These are phyloP conservation scores for Andrena praecox DNA, from an alignment of 2,888 invertebrate genomes.

Conservation along the genomic window DNA sequence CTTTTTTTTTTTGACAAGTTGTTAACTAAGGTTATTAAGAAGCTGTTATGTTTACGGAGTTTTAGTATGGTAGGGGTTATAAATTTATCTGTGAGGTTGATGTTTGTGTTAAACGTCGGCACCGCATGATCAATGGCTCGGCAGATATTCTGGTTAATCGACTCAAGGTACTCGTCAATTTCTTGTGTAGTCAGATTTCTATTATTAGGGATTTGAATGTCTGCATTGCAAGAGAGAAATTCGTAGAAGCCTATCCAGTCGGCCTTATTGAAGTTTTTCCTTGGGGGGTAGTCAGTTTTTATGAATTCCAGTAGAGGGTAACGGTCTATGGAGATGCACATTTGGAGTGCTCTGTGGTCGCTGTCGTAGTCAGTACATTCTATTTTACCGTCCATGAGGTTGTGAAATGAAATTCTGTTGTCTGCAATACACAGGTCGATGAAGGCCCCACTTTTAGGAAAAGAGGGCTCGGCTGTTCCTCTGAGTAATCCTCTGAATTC, in stretches of 20 bases:
- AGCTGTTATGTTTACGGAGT: not conserved
- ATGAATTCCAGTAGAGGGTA: not conserved
- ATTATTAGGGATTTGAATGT: no score
- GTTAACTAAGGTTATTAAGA: not conserved
- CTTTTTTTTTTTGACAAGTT: not conserved
- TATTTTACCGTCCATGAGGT: not conserved
- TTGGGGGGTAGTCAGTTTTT: not conserved
- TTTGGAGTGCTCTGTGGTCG: not conserved
- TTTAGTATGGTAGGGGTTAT: not conserved
- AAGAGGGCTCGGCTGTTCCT: no score
- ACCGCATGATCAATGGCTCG: not conserved
- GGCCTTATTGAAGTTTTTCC: not conserved
- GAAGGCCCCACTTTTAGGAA: no score
- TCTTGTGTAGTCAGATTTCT: slow-evolving; percentile 53
- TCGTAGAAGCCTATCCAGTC: no score
- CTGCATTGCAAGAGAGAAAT: no score
- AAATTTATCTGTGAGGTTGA: not conserved
- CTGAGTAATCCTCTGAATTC: no score
- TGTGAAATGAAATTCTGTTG: not conserved
- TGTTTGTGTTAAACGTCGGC: not conserved
- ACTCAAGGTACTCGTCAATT: not conserved
- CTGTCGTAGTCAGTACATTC: not conserved
- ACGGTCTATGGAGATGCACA: not conserved
- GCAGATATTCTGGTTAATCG: not conserved
- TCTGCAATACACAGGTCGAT: not conserved